Evolutionary conservation across 1,140 invertebrate species (phyloP).

Genomic region (Coptotermes formosanus): DNA sequence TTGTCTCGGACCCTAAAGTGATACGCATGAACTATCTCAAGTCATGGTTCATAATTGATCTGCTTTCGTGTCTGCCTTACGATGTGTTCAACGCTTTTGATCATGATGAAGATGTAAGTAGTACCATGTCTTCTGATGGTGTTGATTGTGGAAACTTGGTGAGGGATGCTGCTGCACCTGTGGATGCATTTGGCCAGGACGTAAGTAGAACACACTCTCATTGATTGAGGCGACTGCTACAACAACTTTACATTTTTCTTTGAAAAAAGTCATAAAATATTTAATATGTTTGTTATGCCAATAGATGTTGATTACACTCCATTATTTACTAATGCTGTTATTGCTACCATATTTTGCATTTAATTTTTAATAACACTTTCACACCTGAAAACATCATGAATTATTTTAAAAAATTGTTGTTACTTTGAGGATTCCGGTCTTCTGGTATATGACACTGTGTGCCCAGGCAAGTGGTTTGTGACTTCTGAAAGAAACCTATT

Average conservation of each 20-base stretch:
- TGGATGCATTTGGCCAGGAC: conserved; percentile 39
- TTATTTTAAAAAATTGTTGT: too few species aligned
- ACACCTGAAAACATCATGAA: too few species aligned
- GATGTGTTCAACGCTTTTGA: conserved; percentile 99
- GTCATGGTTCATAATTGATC: conserved; percentile 99
- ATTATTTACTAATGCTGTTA: background rate
- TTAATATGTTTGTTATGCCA: background rate
- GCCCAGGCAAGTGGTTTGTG: too few species aligned
- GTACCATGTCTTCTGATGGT: conserved; percentile 12
- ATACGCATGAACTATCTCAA: conserved; percentile 99
- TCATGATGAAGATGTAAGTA: conserved; percentile 94
- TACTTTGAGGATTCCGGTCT: too few species aligned
- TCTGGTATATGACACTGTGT: too few species aligned
- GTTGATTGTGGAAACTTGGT: conserved; percentile 28
- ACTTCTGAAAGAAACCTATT: too few species aligned
- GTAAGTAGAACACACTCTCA: conserved; percentile 37
- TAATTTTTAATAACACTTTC: too few species aligned
- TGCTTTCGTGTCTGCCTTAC: conserved; percentile 98
- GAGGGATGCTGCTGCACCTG: background rate
- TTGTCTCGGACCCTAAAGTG: conserved; percentile 95
- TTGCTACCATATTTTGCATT: too few species aligned
- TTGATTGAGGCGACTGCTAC: background rate
- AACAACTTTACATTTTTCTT: background rate
- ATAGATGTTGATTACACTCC: background rate
- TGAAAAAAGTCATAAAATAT: background rate